phyloP scores from a whole-genome alignment of 53 echinoderm and acorn worm genomes.

The Paelopatides confundens region DNA sequence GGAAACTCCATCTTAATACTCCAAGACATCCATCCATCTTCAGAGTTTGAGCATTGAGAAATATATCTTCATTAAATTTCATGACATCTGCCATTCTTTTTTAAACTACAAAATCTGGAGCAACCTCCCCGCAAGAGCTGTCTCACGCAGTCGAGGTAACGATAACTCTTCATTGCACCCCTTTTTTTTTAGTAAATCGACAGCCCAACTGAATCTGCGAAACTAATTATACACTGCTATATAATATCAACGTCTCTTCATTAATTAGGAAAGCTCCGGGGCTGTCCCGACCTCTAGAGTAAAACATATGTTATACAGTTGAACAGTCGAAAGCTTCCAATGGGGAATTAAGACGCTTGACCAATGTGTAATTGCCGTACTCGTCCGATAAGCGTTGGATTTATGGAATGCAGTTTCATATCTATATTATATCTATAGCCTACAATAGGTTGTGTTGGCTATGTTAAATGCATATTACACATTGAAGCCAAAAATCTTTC shows the following conservation, averaged over 20 bases:
- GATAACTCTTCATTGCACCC: neutral
- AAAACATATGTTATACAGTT: neutral
- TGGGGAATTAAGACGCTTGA: constrained; percentile 1
- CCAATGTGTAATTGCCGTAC: constrained; percentile 2
- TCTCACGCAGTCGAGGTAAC: neutral
- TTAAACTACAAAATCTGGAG: constrained; percentile 4
- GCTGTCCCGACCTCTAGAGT: constrained; percentile 6
- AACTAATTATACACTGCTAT: constrained; percentile 25
- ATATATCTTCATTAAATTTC: constrained; percentile 4
- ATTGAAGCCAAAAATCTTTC: too few species aligned
- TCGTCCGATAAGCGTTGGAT: neutral
- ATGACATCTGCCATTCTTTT: constrained; percentile 31
- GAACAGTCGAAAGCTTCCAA: neutral
- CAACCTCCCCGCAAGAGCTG: constrained; percentile 22
- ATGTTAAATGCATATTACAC: too few species aligned
- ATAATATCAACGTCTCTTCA: neutral
- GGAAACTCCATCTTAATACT: neutral
- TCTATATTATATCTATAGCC: too few species aligned
- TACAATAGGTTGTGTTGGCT: too few species aligned
- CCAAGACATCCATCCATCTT: too few species aligned
- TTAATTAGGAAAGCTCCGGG: neutral
- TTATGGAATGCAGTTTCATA: too few species aligned
- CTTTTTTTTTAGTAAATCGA: neutral
- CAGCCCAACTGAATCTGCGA: constrained; percentile 1
- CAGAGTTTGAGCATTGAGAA: constrained; percentile 9